Percentiles rank a stretch among this genome's conserved stretches.
phyloP scores from a whole-genome alignment of 2,797 vertebrate genomes.

The Bovichtus variegatus region DNA sequence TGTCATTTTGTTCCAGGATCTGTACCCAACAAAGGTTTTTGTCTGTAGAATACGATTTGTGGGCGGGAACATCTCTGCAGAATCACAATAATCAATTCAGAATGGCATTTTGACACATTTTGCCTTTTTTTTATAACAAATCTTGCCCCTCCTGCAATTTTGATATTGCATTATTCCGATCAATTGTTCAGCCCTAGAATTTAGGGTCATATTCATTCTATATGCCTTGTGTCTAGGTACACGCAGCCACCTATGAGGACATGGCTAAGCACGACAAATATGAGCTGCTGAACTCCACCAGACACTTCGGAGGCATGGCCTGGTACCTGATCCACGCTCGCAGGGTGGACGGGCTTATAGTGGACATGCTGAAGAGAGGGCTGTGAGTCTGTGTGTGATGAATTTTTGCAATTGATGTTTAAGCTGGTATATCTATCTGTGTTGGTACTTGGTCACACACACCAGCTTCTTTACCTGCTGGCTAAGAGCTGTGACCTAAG shows the following conservation, averaged over 20 bases:
- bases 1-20: no score
- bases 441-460: not conserved
- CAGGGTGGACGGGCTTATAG: slow-evolving; percentile 91
- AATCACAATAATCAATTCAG: no score
- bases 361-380: slow-evolving; percentile 93
- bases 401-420: not conserved
- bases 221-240: slow-evolving; percentile 82
- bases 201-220: not conserved
- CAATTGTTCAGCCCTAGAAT: no score
- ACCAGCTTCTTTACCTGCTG: not conserved
- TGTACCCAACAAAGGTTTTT: no score
- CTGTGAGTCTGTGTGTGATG: slow-evolving; percentile 84
- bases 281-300: slow-evolving; percentile 90
- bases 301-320: slow-evolving; percentile 94
- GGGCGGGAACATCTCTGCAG: no score
- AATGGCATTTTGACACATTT: no score
- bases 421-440: not conserved
- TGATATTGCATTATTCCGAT: no score
- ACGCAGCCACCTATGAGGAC: slow-evolving; percentile 89
- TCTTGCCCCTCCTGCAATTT: no score
- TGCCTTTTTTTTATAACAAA: no score
- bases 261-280: slow-evolving; percentile 91
- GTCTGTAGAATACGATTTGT: no score
- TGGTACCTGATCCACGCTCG: slow-evolving; percentile 91
- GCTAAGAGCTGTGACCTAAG: not conserved